Evolutionary conservation across 2,888 invertebrate genomes (phyloP), one percentile per base, ranked within the genome.

Genomic region (Brenthis hecate): DNA sequence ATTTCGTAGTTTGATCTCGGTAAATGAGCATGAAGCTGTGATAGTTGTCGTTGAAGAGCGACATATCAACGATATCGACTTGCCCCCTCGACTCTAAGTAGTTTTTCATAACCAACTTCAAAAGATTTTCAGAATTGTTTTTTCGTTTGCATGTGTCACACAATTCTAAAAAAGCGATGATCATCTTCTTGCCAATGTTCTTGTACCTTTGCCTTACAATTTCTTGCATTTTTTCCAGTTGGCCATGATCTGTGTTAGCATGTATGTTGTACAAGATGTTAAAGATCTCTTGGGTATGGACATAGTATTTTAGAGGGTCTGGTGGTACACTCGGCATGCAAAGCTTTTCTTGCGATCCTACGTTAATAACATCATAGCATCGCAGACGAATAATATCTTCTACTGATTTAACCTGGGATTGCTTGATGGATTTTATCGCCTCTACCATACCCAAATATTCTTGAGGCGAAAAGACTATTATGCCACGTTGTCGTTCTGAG

Each of bases 261-360:
- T 58, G 58, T 50, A 60, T 16, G 13, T 50, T 28, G 3, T 50
- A 6, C 28, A 60, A 11, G 13, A 58, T 48, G 6, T 48, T 28
- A 28, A 58, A 58, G 8, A 58, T 14, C 13, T 60, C 60, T 11
- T 60, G 48, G 4, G 50, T 60, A n/a, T 28, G 60, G 1, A 48
- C 48, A 13, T 48, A 58, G 4, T 58, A 58, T 23, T 48, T 14
- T 2, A 48, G 23, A 58, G 14, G n/a, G 14, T 28, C 23, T 1
- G 58, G 58, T 3, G 19, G 47, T 3, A n/a, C 13, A 28, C 23
- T 50, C 28, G 60, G 60, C 48, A 60, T 60, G 13, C 5, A 50
- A n/a, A 60, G 53, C 8, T 23, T 60, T 48, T 50, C 60, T 13
- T n/a, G 23, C 2, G 28, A 6, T 6, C 60, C 60, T 5, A 50